These are phyloP conservation scores for Leptopilina boulardi DNA, from an alignment of 1,140 invertebrate species.

Conservation along the genomic window DNA sequence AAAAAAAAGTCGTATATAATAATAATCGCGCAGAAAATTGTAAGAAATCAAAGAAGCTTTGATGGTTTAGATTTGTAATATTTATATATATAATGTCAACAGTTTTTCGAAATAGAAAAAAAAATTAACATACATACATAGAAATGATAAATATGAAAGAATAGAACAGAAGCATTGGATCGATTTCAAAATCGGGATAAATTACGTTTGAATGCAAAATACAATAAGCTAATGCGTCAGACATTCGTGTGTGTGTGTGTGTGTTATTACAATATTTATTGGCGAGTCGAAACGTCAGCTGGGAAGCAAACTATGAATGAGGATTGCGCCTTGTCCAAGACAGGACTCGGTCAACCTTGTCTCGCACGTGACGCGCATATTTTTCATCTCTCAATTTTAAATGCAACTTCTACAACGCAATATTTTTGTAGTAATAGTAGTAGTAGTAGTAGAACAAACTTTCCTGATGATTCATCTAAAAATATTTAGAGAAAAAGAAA, in stretches of 20 bases:
- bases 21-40: neutral
- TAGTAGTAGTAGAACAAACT: neutral
- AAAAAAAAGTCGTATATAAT: neutral
- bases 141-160: neutral
- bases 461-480: neutral
- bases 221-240: constrained; percentile 2
- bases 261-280: constrained; percentile 11
- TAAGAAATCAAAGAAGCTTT: neutral
- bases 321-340: constrained; percentile 9
- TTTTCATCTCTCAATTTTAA: neutral
- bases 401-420: neutral
- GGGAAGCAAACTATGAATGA: constrained; percentile 18
- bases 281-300: constrained; percentile 7
- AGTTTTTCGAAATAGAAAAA: too few relatives aligned
- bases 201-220: constrained; percentile 4
- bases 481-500: neutral
- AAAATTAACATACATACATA: too few relatives aligned
- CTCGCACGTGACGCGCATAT: constrained; percentile 9
- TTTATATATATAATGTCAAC: neutral
- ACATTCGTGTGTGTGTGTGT: neutral
- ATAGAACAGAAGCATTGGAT: neutral
- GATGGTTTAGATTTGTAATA: neutral
- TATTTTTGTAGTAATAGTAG: too few relatives aligned
- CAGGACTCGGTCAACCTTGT: constrained; percentile 22
- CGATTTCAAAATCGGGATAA: constrained; percentile 21